Conservation (phyloP, 2,797 vertebrate genomes). For the Cynopterus sphinx region DNA sequence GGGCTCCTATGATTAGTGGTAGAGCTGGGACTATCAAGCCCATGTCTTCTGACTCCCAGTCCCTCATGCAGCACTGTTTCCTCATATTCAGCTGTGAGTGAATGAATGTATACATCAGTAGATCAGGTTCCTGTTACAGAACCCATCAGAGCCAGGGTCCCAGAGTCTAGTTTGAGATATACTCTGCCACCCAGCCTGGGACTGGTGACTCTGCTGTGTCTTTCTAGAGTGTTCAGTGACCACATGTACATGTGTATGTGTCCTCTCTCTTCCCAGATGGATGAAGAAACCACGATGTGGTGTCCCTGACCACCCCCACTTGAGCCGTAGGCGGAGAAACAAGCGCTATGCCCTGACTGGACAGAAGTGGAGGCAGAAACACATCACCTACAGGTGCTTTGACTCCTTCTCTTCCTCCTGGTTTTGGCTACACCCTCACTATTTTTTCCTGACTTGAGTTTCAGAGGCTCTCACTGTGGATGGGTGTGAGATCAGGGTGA, state of each 20-base stretch:
- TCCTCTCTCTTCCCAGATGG: constrained; percentile 88
- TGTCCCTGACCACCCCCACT: constrained; percentile 94
- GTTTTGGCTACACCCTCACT: not conserved
- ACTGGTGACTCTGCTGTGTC: not conserved
- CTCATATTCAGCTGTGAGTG: not conserved
- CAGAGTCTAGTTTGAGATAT: not conserved
- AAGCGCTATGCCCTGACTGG: constrained; percentile 97
- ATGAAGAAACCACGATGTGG: constrained; percentile 97
- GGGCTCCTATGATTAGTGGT: not conserved
- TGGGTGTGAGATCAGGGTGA: not conserved
- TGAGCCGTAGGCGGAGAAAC: constrained; percentile 92
- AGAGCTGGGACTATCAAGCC: not conserved
- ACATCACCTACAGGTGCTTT: constrained; percentile 96
- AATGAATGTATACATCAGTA: not conserved
- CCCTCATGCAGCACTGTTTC: not conserved
- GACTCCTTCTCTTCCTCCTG: not conserved
- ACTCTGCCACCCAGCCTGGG: not conserved
- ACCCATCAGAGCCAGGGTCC: not conserved
- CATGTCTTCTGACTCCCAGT: not conserved
- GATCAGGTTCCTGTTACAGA: not conserved
- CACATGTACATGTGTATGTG: not conserved
- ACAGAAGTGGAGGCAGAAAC: constrained; percentile 97
- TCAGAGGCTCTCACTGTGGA: not conserved
- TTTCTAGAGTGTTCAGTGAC: not conserved
- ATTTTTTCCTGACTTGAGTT: not conserved